These are phyloP conservation scores for Prolemur simus DNA, from an alignment of 2,113 vertebrate species.

Conservation along the genomic window DNA sequence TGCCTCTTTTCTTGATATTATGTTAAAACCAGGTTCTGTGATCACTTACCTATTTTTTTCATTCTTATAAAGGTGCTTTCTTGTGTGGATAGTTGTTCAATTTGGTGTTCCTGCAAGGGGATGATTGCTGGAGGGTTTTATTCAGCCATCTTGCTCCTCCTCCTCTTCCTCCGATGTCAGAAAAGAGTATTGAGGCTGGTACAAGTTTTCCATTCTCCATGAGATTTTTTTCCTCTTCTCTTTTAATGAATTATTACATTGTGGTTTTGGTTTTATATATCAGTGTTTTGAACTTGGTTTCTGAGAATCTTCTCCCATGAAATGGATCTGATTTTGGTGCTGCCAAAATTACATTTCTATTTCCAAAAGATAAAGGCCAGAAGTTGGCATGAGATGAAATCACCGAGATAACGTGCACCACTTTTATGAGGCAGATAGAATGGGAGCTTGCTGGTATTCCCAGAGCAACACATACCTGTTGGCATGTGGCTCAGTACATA, in stretches of 20 bases:
- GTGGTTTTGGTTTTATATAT: background rate
- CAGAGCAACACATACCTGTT: background rate
- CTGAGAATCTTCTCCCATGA: background rate
- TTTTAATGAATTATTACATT: background rate
- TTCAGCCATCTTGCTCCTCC: too few relatives aligned
- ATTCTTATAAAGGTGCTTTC: too few relatives aligned
- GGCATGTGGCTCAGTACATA: background rate
- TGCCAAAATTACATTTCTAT: constrained; percentile 4
- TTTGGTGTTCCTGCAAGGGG: too few relatives aligned
- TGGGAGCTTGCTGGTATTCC: background rate
- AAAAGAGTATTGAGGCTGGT: background rate
- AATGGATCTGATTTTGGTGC: background rate
- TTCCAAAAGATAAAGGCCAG: background rate
- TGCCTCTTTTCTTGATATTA: too few relatives aligned
- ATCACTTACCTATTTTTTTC: too few relatives aligned
- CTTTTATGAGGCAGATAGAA: background rate
- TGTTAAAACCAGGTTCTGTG: too few relatives aligned
- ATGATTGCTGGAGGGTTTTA: too few relatives aligned
- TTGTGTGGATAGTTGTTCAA: too few relatives aligned
- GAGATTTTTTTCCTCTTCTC: background rate
- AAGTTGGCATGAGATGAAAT: constrained; percentile 9
- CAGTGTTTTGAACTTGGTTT: background rate
- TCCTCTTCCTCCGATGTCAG: background rate
- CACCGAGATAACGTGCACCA: background rate
- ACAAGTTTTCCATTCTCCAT: background rate